Conservation (phyloP, 2,113 vertebrate species). For the Prionailurus bengalensis region DNA sequence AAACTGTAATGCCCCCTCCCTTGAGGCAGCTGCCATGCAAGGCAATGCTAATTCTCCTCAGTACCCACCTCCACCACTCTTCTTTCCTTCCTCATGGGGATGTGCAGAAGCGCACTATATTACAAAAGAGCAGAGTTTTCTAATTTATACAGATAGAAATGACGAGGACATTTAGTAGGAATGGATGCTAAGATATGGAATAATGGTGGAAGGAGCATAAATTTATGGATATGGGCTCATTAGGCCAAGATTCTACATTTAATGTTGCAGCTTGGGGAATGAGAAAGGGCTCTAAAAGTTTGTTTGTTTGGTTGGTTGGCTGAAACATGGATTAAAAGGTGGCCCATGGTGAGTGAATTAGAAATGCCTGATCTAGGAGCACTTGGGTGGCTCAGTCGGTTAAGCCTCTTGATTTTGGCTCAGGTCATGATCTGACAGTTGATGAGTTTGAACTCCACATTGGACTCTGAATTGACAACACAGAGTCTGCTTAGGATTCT, state of each 20-base stretch:
- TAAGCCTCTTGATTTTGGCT: no score
- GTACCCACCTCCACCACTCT: not conserved
- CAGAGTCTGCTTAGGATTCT: no score
- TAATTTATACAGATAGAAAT: not conserved
- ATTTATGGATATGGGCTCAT: not conserved
- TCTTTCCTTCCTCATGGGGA: not conserved
- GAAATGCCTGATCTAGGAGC: not conserved
- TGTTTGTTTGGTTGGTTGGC: not conserved
- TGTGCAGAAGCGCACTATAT: not conserved
- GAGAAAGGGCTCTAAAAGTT: not conserved
- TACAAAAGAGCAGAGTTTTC: not conserved
- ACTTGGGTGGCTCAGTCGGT: no score
- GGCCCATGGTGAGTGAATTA: not conserved
- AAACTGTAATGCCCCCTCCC: not conserved
- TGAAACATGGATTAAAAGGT: not conserved
- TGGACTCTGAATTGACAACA: no score
- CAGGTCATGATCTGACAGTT: no score
- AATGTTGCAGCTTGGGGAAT: not conserved
- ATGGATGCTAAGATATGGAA: not conserved
- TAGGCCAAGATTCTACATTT: not conserved
- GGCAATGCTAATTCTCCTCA: not conserved
- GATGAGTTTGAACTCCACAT: no score
- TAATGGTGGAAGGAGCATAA: not conserved
- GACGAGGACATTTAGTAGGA: not conserved
- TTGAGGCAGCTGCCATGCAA: not conserved